Evolutionary conservation across 2,797 vertebrate genomes (phyloP).

Genomic region (Oreortyx pictus): DNA sequence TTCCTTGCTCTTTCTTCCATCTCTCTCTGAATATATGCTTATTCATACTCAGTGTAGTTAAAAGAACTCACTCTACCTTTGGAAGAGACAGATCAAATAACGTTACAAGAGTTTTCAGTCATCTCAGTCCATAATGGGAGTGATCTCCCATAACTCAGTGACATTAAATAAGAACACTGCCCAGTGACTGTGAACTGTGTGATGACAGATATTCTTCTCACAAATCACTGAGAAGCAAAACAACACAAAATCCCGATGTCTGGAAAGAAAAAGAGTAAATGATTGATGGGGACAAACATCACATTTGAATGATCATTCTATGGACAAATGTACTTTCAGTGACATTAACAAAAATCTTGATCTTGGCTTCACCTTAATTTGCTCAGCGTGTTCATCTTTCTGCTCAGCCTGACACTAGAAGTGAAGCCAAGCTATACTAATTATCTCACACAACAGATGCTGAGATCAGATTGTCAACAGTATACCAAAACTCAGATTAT

Average conservation of each 20-base stretch:
- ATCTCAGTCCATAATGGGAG: not conserved
- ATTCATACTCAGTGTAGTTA: not conserved
- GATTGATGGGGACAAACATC: not conserved
- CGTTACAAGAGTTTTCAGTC: rapidly evolving
- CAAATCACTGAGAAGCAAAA: not conserved
- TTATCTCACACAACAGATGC: constrained; percentile 9
- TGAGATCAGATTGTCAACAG: not conserved
- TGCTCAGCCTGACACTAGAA: not conserved
- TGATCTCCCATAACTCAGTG: not conserved
- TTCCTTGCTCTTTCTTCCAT: not conserved
- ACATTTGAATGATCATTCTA: not conserved
- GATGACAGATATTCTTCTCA: not conserved
- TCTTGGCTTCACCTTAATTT: not conserved
- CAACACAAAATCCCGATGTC: rapidly evolving
- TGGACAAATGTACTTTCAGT: not conserved
- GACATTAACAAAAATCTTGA: not conserved
- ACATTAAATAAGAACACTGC: not conserved
- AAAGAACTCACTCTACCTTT: not conserved
- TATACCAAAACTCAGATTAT: not conserved
- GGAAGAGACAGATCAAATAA: not conserved
- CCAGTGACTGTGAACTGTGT: not conserved
- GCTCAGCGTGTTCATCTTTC: not conserved
- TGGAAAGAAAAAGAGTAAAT: not conserved
- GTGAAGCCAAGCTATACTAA: not conserved
- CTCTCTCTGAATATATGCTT: not conserved